Evolutionary conservation across 2,797 vertebrate species (phyloP).

Genomic region (Sebastes reedi): DNA sequence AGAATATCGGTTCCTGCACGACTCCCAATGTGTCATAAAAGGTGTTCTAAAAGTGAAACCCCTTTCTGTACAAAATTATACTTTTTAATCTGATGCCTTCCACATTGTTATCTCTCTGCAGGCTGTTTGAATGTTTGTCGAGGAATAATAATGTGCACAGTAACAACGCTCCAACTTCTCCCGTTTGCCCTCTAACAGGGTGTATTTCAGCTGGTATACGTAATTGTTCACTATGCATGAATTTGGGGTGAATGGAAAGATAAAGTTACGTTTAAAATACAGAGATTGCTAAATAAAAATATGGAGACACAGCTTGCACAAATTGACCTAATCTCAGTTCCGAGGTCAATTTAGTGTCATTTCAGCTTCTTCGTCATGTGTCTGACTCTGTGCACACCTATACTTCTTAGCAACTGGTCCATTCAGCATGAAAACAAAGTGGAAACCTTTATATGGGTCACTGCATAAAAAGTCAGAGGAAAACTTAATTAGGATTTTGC

Average conservation of each 20-base stretch:
- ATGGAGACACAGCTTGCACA: background rate
- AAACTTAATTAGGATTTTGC: background rate
- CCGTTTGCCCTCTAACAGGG: background rate
- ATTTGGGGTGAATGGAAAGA: background rate
- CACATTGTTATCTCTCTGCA: background rate
- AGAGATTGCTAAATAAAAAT: background rate
- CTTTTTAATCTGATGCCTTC: background rate
- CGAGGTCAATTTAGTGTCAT: background rate
- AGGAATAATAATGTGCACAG: background rate
- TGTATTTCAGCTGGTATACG: background rate
- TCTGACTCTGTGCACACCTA: background rate
- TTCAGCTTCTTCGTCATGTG: background rate
- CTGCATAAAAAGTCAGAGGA: background rate
- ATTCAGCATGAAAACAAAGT: background rate
- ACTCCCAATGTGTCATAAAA: background rate
- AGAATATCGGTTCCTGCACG: background rate
- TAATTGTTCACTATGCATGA: background rate
- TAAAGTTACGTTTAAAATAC: conserved; percentile 2
- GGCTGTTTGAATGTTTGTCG: background rate
- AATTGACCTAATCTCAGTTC: background rate
- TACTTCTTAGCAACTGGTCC: background rate
- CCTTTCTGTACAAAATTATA: background rate
- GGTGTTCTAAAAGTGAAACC: background rate
- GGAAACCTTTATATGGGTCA: background rate
- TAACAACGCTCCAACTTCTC: no score